Evolutionary conservation across 1,140 invertebrate species (phyloP).

Genomic region (Ruditapes philippinarum): DNA sequence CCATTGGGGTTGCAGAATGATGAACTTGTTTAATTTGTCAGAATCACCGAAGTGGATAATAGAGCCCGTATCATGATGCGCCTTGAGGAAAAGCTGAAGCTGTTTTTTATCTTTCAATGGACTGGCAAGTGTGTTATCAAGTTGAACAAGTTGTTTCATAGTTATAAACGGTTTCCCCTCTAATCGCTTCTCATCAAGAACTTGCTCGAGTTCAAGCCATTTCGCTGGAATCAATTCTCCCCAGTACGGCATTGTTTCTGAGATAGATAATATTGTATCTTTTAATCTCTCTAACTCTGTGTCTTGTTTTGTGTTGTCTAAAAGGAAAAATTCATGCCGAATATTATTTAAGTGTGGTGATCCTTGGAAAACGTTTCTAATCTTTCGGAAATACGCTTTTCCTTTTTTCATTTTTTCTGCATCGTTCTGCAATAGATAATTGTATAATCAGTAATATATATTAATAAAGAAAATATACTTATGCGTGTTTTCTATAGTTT

Average conservation of each 20-base stretch:
- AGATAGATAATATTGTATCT: not conserved
- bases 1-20: slow-evolving; percentile 55
- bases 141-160: not conserved
- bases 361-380: slow-evolving; percentile 19
- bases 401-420: not conserved
- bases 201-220: slow-evolving; percentile 53
- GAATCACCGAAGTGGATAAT: slow-evolving; percentile 38
- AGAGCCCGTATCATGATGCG: slow-evolving; percentile 21
- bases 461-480: too few species aligned
- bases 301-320: slow-evolving; percentile 23
- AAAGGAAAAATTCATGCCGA: slow-evolving; percentile 32
- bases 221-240: slow-evolving; percentile 38
- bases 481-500: too few species aligned
- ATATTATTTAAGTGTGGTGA: not conserved
- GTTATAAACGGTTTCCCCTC: slow-evolving; percentile 16
- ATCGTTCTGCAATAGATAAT: not conserved
- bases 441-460: too few species aligned
- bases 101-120: slow-evolving; percentile 35
- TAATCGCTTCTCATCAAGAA: not conserved
- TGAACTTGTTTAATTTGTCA: not conserved
- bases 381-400: slow-evolving; percentile 37
- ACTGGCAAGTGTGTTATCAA: slow-evolving; percentile 19
- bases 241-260: slow-evolving; percentile 28
- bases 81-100: slow-evolving; percentile 27
- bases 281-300: slow-evolving; percentile 16